A percentile compares a stretch with the other conserved stretches of the same genome.
phyloP scores from a whole-genome alignment of 1,140 invertebrate species.

The Drosophila sp. region DNA sequence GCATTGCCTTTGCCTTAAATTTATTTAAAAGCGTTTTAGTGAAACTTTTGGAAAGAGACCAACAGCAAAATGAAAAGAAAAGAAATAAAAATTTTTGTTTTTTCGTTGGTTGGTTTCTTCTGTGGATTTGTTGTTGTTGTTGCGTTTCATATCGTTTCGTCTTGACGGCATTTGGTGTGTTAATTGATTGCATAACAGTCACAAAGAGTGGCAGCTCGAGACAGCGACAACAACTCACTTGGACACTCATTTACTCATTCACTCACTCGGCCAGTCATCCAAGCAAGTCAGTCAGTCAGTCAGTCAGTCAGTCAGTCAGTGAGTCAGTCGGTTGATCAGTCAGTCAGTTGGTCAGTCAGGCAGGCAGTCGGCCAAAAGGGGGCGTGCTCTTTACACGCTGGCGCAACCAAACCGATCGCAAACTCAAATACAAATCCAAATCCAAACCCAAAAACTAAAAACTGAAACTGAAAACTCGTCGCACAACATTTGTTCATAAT shows the following conservation, averaged over 20 bases:
- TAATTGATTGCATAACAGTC: constrained; percentile 79
- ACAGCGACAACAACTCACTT: constrained; percentile 29
- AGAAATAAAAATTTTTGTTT: constrained; percentile 2
- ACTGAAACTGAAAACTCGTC: constrained; percentile 58
- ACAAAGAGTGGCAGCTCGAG: constrained; percentile 38
- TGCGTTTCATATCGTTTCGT: constrained; percentile 33
- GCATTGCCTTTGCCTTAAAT: constrained; percentile 1
- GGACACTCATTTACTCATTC: constrained; percentile 27
- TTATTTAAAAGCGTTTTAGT: constrained; percentile 2
- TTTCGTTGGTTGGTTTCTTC: constrained; percentile 23
- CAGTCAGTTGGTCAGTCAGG: constrained; percentile 41
- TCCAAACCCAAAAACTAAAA: constrained; percentile 23
- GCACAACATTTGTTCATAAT: constrained; percentile 67
- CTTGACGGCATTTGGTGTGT: constrained; percentile 59
- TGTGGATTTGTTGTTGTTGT: constrained; percentile 16
- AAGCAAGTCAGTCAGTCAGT: constrained; percentile 27
- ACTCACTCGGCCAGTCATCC: constrained; percentile 25
- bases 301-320: constrained; percentile 9
- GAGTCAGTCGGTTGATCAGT: constrained; percentile 32
- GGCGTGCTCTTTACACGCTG: constrained; percentile 44
- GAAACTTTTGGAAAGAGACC: constrained; percentile 20
- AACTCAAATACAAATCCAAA: constrained; percentile 19
- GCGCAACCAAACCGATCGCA: constrained; percentile 47
- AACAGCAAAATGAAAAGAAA: constrained; percentile 8
- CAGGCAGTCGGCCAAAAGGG: constrained; percentile 11